A percentile compares a stretch with the other conserved stretches of the same genome.
Evolutionary conservation across 1,140 invertebrate species (phyloP).

Genomic region (Drosophila sturtevanti): DNA sequence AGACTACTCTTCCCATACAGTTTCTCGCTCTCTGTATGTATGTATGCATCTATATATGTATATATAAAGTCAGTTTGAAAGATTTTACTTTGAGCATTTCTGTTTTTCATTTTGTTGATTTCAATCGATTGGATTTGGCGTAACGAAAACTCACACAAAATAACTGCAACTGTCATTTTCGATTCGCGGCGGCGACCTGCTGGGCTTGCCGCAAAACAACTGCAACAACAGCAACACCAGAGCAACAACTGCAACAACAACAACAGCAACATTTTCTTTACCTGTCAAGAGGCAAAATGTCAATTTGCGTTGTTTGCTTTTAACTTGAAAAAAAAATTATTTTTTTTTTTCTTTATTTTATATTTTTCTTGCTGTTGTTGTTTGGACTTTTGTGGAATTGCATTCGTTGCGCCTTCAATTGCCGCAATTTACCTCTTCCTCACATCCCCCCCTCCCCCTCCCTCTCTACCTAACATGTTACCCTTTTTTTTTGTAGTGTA

Average conservation of each 20-base stretch:
- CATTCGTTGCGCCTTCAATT: constrained; percentile 80
- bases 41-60: too few species aligned
- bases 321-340: constrained; percentile 27
- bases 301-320: constrained; percentile 78
- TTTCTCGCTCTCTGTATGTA: constrained; percentile 60
- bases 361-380: constrained; percentile 47
- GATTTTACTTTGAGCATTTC: constrained; percentile 19
- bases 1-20: too few species aligned
- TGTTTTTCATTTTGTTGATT: constrained; percentile 56
- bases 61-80: constrained; percentile 46
- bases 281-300: constrained; percentile 73
- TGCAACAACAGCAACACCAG: not conserved
- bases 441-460: not conserved
- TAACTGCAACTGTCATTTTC: constrained; percentile 80
- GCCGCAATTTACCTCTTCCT: constrained; percentile 45
- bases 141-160: constrained; percentile 42
- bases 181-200: constrained; percentile 66
- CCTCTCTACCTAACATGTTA: not conserved
- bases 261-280: constrained; percentile 44
- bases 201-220: constrained; percentile 61
- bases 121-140: constrained; percentile 43
- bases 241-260: not conserved
- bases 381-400: constrained; percentile 53
- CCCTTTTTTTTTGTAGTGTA: not conserved
- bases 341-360: too few species aligned